Percentiles rank a stretch among this genome's conserved stretches.
phyloP scores from a whole-genome alignment of 2,113 vertebrate genomes.

The Actinemys pallida region DNA sequence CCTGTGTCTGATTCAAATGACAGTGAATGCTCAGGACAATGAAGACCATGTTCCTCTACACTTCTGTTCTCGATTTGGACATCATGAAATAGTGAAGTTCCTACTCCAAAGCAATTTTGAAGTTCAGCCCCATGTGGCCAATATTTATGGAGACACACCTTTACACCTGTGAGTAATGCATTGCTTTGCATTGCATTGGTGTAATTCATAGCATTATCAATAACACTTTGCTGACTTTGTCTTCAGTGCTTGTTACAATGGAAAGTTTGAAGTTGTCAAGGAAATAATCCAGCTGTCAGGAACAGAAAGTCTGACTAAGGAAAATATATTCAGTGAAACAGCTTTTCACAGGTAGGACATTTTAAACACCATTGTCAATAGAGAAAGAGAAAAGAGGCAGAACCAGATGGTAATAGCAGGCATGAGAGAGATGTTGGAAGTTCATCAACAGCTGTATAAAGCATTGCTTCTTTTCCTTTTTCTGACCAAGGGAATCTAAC shows the following conservation, averaged over 20 bases:
- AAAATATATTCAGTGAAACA: conserved; percentile 98
- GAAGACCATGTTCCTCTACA: conserved; percentile 93
- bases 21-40: conserved; percentile 95
- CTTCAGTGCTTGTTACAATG: conserved; percentile 91
- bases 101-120: conserved; percentile 87
- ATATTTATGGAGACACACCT: conserved; percentile 95
- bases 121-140: conserved; percentile 90
- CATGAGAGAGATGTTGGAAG: neutral
- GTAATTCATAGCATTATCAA: fast-evolving
- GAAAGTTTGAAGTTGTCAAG: conserved; percentile 88
- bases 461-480: conserved; percentile 8
- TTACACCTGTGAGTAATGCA: conserved; percentile 87
- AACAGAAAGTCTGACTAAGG: conserved; percentile 91
- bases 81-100: conserved; percentile 86
- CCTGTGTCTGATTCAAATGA: neutral
- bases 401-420: conserved; percentile 11
- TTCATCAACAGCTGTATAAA: neutral
- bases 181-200: fast-evolving
- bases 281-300: conserved; percentile 90
- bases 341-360: conserved; percentile 90
- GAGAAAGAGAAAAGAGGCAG: conserved; percentile 35
- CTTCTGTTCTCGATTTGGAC: conserved; percentile 93
- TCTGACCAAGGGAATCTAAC: neutral
- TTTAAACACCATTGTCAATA: neutral
- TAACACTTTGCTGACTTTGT: neutral